These are phyloP conservation scores for Plutomurus gul DNA, from an alignment of 1,140 invertebrate genomes.

Conservation along the genomic window DNA sequence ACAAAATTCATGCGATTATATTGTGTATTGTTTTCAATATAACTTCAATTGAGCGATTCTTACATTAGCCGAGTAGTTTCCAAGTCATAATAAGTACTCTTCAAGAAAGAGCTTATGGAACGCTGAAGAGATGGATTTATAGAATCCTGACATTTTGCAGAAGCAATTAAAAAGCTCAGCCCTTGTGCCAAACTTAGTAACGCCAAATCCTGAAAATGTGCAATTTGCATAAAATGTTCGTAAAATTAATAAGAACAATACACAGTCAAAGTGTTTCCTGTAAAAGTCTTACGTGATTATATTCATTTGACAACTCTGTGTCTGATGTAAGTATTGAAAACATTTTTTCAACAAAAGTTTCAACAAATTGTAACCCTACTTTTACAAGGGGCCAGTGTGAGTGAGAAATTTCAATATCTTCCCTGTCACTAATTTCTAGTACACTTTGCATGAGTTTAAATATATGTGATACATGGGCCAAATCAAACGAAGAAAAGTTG, in stretches of 20 bases:
- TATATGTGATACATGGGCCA: conserved; percentile 22
- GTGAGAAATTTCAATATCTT: background rate
- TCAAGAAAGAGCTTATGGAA: background rate
- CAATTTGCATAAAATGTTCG: too few relatives aligned
- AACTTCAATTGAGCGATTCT: too few relatives aligned
- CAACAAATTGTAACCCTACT: conserved; percentile 7
- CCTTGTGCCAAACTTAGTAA: background rate
- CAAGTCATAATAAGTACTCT: background rate
- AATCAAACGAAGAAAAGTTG: conserved; percentile 30
- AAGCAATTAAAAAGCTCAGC: background rate
- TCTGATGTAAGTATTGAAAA: background rate
- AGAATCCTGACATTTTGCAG: background rate
- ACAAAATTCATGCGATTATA: background rate
- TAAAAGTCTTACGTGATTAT: background rate
- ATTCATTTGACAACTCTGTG: background rate
- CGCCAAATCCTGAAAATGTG: background rate
- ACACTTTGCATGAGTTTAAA: conserved; percentile 18
- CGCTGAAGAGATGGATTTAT: background rate
- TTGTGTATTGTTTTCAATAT: too few relatives aligned
- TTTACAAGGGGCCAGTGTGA: conserved; percentile 40
- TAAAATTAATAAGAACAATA: background rate
- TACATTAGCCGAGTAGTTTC: background rate
- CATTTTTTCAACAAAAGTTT: background rate
- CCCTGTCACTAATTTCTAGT: background rate
- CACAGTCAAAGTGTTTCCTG: too few relatives aligned